Evolutionary conservation across 1,140 invertebrate species (phyloP), one percentile per base, ranked within the genome.

Genomic region (Centruroides sculpturatus): DNA sequence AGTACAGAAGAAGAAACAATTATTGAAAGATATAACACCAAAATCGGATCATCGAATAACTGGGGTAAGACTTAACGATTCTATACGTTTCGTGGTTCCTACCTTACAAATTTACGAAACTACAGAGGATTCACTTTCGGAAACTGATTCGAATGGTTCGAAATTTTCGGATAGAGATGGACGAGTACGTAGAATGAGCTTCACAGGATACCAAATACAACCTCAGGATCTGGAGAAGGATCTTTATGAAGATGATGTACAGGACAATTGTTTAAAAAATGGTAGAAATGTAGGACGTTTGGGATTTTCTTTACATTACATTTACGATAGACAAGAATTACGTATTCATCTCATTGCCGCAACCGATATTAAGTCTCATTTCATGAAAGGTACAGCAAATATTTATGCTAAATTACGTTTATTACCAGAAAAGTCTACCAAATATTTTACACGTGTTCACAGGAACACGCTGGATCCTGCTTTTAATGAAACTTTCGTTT

Each of bases 401-500:
- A 66, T 66, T 3, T 67, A 59, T 23, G 67, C 59, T 0, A 68
- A 68, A 47, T 12, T 68, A 8, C 54, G 57, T 4, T 47, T 68
- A 10, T 11, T 68, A 36, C 67, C 67, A 0, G 64, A 67, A 3
- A 67, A 64, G 13, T 49, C 56, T 10, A 64, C 64, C 4, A 68
- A 67, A 41, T 67, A 67, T 51, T 57, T 66, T 23, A 66, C 64
- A n/a, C 64, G 64, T 48, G 63, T 68, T 5, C 68, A 69, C 47
- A 68, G 69, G 50, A 71, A 69, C 41, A 71, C 68, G 1, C 62
- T 66, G 36, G 67, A 71, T 56, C 73, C 73, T 0, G 55, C 66
- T 0, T 74, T 69, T 59, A 68, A 71, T 36, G 71, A 73, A 59
- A 66, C 61, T 13, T 73, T 73, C 48, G 53, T 56, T 2, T 72